Base-by-base conservation (phyloP, 2,888 invertebrate species). In the Drosophila limbata region DNA sequence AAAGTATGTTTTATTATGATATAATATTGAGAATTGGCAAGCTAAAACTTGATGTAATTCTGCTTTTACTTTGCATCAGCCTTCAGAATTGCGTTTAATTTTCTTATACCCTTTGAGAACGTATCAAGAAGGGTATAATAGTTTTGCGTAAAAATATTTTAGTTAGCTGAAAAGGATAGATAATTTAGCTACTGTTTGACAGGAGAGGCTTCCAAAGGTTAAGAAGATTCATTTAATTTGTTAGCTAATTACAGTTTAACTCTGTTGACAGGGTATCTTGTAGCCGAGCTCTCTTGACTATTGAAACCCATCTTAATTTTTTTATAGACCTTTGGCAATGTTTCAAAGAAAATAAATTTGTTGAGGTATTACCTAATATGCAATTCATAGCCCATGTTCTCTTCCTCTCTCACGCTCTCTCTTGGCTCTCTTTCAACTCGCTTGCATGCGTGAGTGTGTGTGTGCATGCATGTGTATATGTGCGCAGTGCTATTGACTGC, bases 311-410 rank as follows among this genome's bases (percentile, higher is more conserved):
- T 6, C 17, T 44, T 9, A 25, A 17, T 52, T 40, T 48, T 69
- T 63, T 61, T 40, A 40, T 57, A 73, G 69, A 69, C 68, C 63
- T 60, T 78, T 78, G 79, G 78, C 78, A 79, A 65, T 13, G 55
- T 50, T 62, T 60, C 75, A 74, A 74, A 63, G 35, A 56, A 52
- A 44, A 15, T 48, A 39, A 10, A 45, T 59, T 44, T 44, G 28
- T 57, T 50, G 19, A 35, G 61, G 35, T 64, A 69, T 79, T 78
- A 79, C 66, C 78, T 76, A 78, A 78, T 79, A 71, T 70, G 53
- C 42, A 52, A n/a, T 69, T 60, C 40, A 25, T 45, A 33, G 33
- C 47, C 40, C 50, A 8, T 45, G 4, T 39, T 47, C 42, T 5
- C 10, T 5, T 37, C 17, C 19, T 25, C n/a, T 35, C 35, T 33